Evolutionary conservation across 2,888 invertebrate genomes (phyloP).

Genomic region (Aproaerema taeniolella): DNA sequence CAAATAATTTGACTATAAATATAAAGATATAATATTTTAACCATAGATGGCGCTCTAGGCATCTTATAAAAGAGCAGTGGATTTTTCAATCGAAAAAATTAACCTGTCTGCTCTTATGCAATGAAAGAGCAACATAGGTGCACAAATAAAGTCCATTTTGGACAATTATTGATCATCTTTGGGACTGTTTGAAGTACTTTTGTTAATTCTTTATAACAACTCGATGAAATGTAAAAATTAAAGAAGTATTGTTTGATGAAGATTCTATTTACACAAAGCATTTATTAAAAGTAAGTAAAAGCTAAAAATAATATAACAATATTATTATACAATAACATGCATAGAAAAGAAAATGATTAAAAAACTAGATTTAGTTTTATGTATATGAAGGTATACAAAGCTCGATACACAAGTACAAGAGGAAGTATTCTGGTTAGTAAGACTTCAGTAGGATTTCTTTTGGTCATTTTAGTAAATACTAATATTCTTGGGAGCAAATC

Average conservation of each 20-base stretch:
- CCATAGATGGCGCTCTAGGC: too few species aligned
- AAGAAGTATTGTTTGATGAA: conserved; percentile 11
- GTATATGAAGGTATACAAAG: conserved; percentile 13
- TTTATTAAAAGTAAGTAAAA: conserved; percentile 8
- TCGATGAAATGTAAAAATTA: background rate
- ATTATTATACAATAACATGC: conserved; percentile 13
- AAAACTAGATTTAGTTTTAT: too few species aligned
- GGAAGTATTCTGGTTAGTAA: conserved; percentile 24
- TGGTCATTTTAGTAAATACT: conserved; percentile 63
- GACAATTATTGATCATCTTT: too few species aligned
- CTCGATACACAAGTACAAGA: conserved; percentile 20
- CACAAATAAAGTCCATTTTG: too few species aligned
- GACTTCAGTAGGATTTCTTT: conserved; percentile 12
- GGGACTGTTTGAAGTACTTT: too few species aligned
- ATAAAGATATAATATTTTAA: too few species aligned
- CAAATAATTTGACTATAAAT: too few species aligned
- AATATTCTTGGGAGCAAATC: conserved; percentile 74
- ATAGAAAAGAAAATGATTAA: conserved; percentile 22
- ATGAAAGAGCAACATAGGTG: too few species aligned
- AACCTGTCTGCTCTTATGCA: too few species aligned
- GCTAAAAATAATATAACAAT: conserved; percentile 18
- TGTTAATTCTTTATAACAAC: too few species aligned
- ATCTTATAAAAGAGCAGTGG: too few species aligned
- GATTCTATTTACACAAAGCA: conserved; percentile 21
- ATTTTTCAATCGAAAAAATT: too few species aligned